A percentile compares a stretch with the other conserved stretches of the same genome.
Evolutionary conservation across 2,888 invertebrate species (phyloP).

Genomic region (Synanthedon formicaeformis): DNA sequence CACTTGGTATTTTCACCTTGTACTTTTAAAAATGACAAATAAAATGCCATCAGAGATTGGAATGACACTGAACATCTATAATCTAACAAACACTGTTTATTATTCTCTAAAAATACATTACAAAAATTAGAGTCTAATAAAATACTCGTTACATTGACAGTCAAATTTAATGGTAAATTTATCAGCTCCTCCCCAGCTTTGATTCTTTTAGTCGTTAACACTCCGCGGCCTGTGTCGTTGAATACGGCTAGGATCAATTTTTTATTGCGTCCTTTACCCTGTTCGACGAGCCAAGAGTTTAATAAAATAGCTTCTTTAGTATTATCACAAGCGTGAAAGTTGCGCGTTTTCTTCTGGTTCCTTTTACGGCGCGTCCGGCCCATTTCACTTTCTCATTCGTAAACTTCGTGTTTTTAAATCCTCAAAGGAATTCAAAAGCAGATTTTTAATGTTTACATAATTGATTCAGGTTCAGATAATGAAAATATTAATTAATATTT

Average conservation of each 20-base stretch:
- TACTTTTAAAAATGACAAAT: conserved; percentile 77
- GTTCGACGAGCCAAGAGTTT: conserved; percentile 64
- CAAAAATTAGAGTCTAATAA: conserved; percentile 68
- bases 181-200: conserved; percentile 70
- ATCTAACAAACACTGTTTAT: conserved; percentile 50
- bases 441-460: no score
- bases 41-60: conserved; percentile 80
- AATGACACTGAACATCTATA: conserved; percentile 62
- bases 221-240: conserved; percentile 78
- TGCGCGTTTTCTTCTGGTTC: conserved; percentile 31
- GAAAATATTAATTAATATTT: no score
- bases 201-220: conserved; percentile 72
- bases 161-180: conserved; percentile 69
- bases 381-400: conserved; percentile 28
- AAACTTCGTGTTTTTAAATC: not conserved
- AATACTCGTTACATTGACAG: conserved; percentile 71
- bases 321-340: conserved; percentile 40
- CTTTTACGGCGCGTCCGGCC: conserved; percentile 63
- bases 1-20: conserved; percentile 67
- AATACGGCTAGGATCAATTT: conserved; percentile 72
- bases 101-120: conserved; percentile 49
- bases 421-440: no score
- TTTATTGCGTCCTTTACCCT: conserved; percentile 69
- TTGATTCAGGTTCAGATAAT: no score
- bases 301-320: conserved; percentile 51